Evolutionary conservation across 2,888 invertebrate genomes (phyloP), one percentile per base, ranked within the genome.

Genomic region (Fragum fragum): DNA sequence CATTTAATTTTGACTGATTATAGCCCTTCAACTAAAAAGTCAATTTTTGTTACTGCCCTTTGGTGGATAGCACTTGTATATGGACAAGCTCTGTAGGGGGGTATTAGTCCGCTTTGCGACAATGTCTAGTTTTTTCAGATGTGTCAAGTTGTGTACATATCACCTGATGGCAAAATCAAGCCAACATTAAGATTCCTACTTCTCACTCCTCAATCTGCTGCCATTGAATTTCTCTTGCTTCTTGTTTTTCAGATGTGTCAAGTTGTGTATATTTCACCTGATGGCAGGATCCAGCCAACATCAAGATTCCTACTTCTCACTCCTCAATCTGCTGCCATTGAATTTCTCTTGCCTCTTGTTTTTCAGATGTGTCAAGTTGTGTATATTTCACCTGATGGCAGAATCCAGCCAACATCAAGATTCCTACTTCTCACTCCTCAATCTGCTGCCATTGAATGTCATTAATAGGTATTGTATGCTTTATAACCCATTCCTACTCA

Each of bases 321-420:
- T 95, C 26, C 81, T 94, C 36, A 89, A 91, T 55, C 78, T 90
- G n/a, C 79, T 94, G 7, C 94, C 94, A 18, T 68, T 93, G 32
- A 90, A 92, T 81, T 85, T 92, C 42, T n/a, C n/a, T n/a, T n/a
- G n/a, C n/a, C n/a, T n/a, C n/a, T n/a, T n/a, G n/a, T n/a, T n/a
- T 88, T 87, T n/a, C 79, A 94, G 93, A 63, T 93, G 93, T 84
- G 85, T 92, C 63, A 94, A 94, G 85, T 83, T 95, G 72, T 94
- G 94, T 90, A 86, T 93, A 57, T 89, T 93, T 57, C 90, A 81
- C 26, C 55, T 95, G 70, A 90, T 91, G 76, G 93, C 93, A 73
- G 88, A 83, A 63, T 87, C 92, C 69, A 77, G 80, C 47, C 81
- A 87, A 23, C 87, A 94, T 16, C 81, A 92, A 55, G 90, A 93